Conservation (phyloP, 2,797 vertebrate species). For the Columba guinea region DNA sequence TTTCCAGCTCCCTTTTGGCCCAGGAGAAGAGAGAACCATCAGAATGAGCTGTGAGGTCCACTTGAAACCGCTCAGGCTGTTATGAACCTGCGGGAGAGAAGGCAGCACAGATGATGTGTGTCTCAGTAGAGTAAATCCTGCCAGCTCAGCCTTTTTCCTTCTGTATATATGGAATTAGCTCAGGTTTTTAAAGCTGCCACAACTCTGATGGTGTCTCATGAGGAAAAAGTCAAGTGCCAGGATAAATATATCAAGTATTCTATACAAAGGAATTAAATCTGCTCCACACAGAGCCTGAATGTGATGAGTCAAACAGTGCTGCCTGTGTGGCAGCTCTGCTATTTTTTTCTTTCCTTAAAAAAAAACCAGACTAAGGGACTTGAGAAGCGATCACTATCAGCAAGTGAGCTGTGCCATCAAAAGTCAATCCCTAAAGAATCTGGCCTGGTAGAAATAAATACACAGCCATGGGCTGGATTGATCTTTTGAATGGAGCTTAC, state of each 20-base stretch:
- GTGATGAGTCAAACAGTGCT: constrained; percentile 49
- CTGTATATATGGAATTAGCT: constrained; percentile 48
- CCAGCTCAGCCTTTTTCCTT: constrained; percentile 34
- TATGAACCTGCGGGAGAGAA: background rate
- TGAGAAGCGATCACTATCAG: constrained; percentile 37
- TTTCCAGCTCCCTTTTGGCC: background rate
- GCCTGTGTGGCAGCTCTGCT: constrained; percentile 3
- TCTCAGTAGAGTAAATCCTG: constrained; percentile 32
- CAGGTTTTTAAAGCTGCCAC: constrained; percentile 42
- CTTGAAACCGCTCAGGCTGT: background rate
- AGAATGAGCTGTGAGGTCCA: background rate
- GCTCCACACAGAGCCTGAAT: constrained; percentile 5
- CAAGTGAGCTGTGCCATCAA: background rate
- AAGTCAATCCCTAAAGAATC: constrained; percentile 31
- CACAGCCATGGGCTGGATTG: background rate
- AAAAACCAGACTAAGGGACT: background rate
- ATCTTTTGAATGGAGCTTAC: background rate
- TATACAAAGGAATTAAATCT: constrained; percentile 50
- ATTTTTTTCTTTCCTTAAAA: background rate
- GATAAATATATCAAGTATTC: constrained; percentile 58
- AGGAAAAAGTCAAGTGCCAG: constrained; percentile 57
- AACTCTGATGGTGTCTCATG: constrained; percentile 28
- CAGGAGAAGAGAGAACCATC: background rate
- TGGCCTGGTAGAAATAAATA: constrained; percentile 27
- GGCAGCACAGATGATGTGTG: background rate